Base-by-base conservation (phyloP, 2,888 invertebrate genomes). In the Argyresthia albistria region DNA sequence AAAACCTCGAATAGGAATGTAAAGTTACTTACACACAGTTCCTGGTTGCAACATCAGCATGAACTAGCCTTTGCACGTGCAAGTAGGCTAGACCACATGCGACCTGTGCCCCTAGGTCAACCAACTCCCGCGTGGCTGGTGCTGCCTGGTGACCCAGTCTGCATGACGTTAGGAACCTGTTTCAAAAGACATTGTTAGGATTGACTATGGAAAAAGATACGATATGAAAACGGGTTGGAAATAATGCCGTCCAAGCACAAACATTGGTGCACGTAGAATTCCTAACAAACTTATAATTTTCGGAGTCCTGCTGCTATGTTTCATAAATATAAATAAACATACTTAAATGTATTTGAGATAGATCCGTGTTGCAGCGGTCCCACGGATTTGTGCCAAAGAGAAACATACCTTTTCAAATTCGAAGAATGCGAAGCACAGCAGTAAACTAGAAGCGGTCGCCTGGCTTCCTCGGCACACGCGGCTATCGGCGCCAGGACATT, bases 21-120 rank as follows among this genome's bases (percentile, higher is more conserved):
- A 4, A 4, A 25, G 25, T 6, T 25, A 91, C 95, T 93, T 91
- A 96, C 95, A 96, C 91, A 81, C 96, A 97, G 82, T 97, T 97
- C 69, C 97, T 92, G 43, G 96, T 91, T 8, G 97, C 96, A 55
- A 98, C 89, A 74, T 98, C 98, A 73, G 94, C 93, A 76, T 98
- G 97, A 57, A 97, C 90, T 54, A 98, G 90, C 55, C 94, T 91
- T 67, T 95, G 94, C 53, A 94, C 93, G 72, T 98, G 97, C 60
- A 98, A 89, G 79, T 95, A 97, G 56, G 95, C 93, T 56, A 97
- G 89, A 14, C 96, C 98, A 64, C 95, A 90, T 49, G 95, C 92
- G 58, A 95, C 90, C 76, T 97, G 97, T 11, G 94, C 94, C 0
- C 95, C 95, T 80, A 96, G 90, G 60, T 94, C 91, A 8, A 96